phyloP scores from a whole-genome alignment of 2,113 vertebrate genomes.

The Myrmophylax atrothorax region DNA sequence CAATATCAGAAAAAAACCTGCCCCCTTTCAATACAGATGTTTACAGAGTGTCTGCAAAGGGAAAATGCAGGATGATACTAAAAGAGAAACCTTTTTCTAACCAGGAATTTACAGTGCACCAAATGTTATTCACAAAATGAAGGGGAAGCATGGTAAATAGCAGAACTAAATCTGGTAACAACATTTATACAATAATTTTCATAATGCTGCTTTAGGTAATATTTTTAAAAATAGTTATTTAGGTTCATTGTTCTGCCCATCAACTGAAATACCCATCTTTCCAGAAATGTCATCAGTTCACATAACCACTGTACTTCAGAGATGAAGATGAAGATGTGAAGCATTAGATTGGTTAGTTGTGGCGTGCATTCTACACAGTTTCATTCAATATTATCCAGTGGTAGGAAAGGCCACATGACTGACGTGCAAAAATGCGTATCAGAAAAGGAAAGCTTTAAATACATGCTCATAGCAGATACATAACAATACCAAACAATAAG shows the following conservation, averaged over 20 bases:
- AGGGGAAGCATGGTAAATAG: conserved; percentile 14
- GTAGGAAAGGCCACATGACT: background rate
- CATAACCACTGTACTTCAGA: conserved; percentile 17
- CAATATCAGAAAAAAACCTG: conserved; percentile 1
- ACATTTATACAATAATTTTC: background rate
- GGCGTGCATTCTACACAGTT: background rate
- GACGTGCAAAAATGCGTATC: conserved; percentile 19
- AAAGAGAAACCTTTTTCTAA: conserved; percentile 51
- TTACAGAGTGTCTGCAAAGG: background rate
- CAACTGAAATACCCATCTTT: conserved; percentile 32
- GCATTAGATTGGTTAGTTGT: background rate
- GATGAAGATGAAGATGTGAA: conserved; percentile 59
- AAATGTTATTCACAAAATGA: conserved; percentile 30
- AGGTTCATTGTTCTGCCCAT: background rate
- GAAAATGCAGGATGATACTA: conserved; percentile 1
- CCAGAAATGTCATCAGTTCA: conserved; percentile 57
- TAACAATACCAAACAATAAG: conserved; percentile 19
- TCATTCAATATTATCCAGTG: background rate
- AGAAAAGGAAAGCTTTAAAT: conserved; percentile 23
- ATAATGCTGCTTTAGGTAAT: background rate
- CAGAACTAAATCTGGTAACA: conserved; percentile 5
- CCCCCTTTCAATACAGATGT: conserved; percentile 5
- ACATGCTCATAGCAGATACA: conserved; percentile 29
- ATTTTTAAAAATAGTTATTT: background rate
- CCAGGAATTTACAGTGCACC: background rate